phyloP scores from a whole-genome alignment of 2,888 invertebrate species.

The Sturmia bella region DNA sequence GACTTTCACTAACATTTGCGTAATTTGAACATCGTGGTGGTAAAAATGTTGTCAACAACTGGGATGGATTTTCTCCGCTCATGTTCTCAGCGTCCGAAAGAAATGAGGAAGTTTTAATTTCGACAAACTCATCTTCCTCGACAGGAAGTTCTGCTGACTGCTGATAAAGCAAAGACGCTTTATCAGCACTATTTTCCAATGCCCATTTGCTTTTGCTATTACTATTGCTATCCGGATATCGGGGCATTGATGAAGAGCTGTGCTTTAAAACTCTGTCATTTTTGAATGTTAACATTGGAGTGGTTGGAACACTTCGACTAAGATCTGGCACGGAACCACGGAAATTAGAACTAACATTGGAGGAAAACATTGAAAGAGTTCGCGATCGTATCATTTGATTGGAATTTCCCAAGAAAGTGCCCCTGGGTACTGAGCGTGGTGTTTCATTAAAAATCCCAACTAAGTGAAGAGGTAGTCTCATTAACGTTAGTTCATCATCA shows the following conservation, averaged over 20 bases:
- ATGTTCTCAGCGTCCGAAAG: constrained; percentile 28
- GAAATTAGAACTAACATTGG: constrained; percentile 76
- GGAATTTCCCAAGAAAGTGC: constrained; percentile 83
- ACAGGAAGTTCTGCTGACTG: not conserved
- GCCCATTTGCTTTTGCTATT: constrained; percentile 49
- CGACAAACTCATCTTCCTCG: constrained; percentile 37
- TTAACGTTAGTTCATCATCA: constrained; percentile 70
- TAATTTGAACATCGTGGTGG: constrained; percentile 44
- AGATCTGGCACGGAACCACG: constrained; percentile 81
- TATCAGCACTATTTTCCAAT: constrained; percentile 14
- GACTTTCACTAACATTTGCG: constrained; percentile 39
- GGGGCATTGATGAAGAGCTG: constrained; percentile 55
- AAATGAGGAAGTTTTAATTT: constrained; percentile 68
- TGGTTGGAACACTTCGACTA: constrained; percentile 80
- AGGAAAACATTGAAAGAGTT: constrained; percentile 83
- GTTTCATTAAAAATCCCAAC: constrained; percentile 77
- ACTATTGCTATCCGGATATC: constrained; percentile 66
- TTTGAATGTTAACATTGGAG: constrained; percentile 76
- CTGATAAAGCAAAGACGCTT: constrained; percentile 10
- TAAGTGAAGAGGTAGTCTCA: constrained; percentile 79
- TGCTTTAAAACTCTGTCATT: constrained; percentile 71
- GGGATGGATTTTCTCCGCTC: constrained; percentile 51
- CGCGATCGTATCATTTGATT: constrained; percentile 83
- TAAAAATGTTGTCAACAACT: constrained; percentile 76
- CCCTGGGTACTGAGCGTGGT: constrained; percentile 76